Base-by-base conservation (phyloP, 2,888 invertebrate genomes). In the Acrobasis consociella region DNA sequence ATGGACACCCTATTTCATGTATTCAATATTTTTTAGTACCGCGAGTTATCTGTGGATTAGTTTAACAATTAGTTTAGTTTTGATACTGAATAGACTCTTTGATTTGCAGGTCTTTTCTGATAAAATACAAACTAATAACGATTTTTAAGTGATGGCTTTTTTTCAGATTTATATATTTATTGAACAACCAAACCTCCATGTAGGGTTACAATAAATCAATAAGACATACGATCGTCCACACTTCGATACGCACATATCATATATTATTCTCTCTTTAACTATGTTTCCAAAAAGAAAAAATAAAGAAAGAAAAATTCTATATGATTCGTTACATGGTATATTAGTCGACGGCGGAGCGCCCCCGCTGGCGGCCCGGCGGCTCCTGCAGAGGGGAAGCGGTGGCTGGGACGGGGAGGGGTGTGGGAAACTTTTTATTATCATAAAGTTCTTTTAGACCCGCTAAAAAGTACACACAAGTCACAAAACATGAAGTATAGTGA, bases 171-270 rank as follows among this genome's bases (percentile, higher is more conserved):
- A 16, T 15, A 22, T 16, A 22, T 50, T 39, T 64, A 62, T 72
- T 76, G 70, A 80, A 80, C 82, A 83, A 74, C 78, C 80, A 73
- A 83, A 66, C 68, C 80, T 73, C 69, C 67, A 17, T 52, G 49
- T 42, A 16, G 75, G 72, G 83, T 86, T 86, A 89, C 88, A 88
- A 79, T 83, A 71, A 76, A 85, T 82, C 82, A 82, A 77, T 80
- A 89, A 90, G 87, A 87, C 88, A 89, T 86, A 88, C 86, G 82
- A 80, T 88, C 83, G 86, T 87, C 85, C 90, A 91, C 89, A 90
- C 91, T 83, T 83, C 83, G 85, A 85, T 89, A 90, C 91, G 91
- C 91, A 91, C 91, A 91, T 91, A 91, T 91, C 90, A 92, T 90
- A 85, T 84, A 85, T 84, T 72, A 78, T 87, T 85, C 81, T 84